These are phyloP conservation scores for Diorhabda carinulata DNA, from an alignment of 1,140 invertebrate species.

Conservation along the genomic window DNA sequence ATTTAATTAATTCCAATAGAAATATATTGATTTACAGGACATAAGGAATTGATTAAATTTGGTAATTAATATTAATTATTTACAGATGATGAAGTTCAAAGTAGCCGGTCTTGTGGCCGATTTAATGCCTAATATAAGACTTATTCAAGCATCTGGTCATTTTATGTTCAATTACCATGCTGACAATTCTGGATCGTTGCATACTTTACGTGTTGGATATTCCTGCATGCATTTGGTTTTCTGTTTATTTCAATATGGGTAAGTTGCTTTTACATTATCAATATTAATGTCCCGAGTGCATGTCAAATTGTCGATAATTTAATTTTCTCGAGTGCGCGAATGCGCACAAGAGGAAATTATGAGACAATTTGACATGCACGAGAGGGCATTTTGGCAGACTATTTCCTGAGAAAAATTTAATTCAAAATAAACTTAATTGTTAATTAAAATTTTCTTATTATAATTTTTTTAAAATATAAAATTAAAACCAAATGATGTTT, in stretches of 20 bases:
- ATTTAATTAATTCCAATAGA: not conserved
- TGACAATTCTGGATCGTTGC: constrained; percentile 53
- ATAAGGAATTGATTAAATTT: no score
- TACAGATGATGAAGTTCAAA: constrained; percentile 58
- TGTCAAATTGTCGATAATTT: no score
- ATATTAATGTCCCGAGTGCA: no score
- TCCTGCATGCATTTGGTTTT: constrained; percentile 58
- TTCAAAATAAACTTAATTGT: no score
- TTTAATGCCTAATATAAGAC: constrained; percentile 72
- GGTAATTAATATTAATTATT: constrained; percentile 4
- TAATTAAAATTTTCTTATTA: no score
- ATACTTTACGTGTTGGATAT: constrained; percentile 58
- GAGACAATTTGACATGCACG: no score
- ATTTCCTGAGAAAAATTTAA: no score
- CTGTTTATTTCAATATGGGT: constrained; percentile 60
- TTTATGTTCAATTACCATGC: constrained; percentile 74
- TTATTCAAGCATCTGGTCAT: constrained; percentile 72
- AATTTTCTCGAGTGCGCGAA: no score
- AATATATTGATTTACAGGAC: not conserved
- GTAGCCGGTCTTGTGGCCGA: constrained; percentile 71
- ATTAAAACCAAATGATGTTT: no score
- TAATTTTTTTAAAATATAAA: no score
- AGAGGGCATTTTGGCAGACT: no score
- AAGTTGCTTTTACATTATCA: constrained; percentile 20
- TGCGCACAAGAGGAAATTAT: no score